These are phyloP conservation scores for Tringa solitaria DNA, from an alignment of 2,113 vertebrate species.

Conservation along the genomic window DNA sequence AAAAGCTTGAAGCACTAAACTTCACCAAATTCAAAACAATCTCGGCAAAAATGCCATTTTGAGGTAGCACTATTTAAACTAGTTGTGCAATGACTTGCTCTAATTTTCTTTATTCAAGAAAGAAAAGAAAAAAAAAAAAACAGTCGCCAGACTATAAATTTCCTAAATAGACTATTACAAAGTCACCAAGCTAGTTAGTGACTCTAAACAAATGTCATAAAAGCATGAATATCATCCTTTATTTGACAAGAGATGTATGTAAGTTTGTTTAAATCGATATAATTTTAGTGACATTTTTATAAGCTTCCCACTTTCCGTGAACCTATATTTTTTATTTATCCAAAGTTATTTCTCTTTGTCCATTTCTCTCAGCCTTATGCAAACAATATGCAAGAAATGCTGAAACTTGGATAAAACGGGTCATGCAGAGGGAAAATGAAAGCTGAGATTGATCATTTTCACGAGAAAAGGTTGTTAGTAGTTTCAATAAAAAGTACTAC, in stretches of 20 bases:
- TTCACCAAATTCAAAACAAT: slow-evolving; percentile 74
- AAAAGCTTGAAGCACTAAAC: slow-evolving; percentile 74
- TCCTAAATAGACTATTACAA: slow-evolving; percentile 70
- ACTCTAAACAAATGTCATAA: slow-evolving; percentile 80
- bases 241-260: slow-evolving; percentile 76
- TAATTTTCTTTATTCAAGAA: slow-evolving; percentile 75
- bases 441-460: slow-evolving; percentile 72
- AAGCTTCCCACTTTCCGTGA: slow-evolving; percentile 70
- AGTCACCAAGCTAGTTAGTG: slow-evolving; percentile 78
- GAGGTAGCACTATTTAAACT: slow-evolving; percentile 75
- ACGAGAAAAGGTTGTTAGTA: slow-evolving; percentile 66
- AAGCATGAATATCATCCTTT: slow-evolving; percentile 74
- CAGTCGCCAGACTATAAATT: slow-evolving; percentile 82
- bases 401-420: slow-evolving; percentile 77
- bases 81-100: slow-evolving; percentile 80
- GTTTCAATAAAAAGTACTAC: slow-evolving; percentile 56
- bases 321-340: slow-evolving; percentile 75
- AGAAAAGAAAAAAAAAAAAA: slow-evolving; percentile 54
- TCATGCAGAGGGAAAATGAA: slow-evolving; percentile 75
- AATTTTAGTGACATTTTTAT: slow-evolving; percentile 74
- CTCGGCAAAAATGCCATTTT: slow-evolving; percentile 69
- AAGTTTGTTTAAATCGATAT: slow-evolving; percentile 76
- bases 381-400: slow-evolving; percentile 78
- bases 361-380: slow-evolving; percentile 79
- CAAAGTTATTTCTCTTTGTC: slow-evolving; percentile 71